A percentile compares a stretch with the other conserved stretches of the same genome.
phyloP scores from a whole-genome alignment of 1,140 invertebrate genomes.

The Drosophila teissieri region DNA sequence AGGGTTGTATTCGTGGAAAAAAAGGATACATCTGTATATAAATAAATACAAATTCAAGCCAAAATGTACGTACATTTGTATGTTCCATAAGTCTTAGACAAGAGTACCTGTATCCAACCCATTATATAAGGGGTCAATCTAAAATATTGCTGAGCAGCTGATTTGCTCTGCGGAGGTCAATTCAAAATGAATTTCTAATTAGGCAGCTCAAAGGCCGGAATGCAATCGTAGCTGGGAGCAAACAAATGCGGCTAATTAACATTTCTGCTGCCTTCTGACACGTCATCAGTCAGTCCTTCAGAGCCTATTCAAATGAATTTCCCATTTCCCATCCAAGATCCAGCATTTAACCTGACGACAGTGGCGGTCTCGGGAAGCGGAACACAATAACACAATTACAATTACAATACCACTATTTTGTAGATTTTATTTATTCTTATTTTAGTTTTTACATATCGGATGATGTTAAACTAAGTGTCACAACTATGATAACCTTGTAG shows the following conservation, averaged over 20 bases:
- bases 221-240: slow-evolving; percentile 16
- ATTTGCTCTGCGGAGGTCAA: slow-evolving; percentile 9
- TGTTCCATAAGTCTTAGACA: background rate
- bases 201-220: slow-evolving; percentile 18
- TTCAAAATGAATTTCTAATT: slow-evolving; percentile 74
- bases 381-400: too few species aligned
- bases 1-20: too few species aligned
- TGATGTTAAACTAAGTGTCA: too few species aligned
- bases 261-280: slow-evolving; percentile 44
- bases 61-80: too few species aligned
- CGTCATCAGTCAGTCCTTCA: slow-evolving; percentile 53
- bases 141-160: background rate
- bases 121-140: background rate
- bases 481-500: too few species aligned
- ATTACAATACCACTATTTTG: too few species aligned
- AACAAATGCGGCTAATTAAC: slow-evolving; percentile 74
- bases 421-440: too few species aligned
- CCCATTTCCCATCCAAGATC: background rate
- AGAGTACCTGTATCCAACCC: background rate
- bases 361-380: too few species aligned
- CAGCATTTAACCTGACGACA: slow-evolving; percentile 4
- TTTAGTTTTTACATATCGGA: too few species aligned
- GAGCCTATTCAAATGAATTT: slow-evolving; percentile 6
- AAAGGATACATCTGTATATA: too few species aligned
- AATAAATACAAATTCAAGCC: too few species aligned